These are phyloP conservation scores for Cyphomyrus plagiostoma DNA, from an alignment of 2,113 vertebrate species.

Conservation along the genomic window DNA sequence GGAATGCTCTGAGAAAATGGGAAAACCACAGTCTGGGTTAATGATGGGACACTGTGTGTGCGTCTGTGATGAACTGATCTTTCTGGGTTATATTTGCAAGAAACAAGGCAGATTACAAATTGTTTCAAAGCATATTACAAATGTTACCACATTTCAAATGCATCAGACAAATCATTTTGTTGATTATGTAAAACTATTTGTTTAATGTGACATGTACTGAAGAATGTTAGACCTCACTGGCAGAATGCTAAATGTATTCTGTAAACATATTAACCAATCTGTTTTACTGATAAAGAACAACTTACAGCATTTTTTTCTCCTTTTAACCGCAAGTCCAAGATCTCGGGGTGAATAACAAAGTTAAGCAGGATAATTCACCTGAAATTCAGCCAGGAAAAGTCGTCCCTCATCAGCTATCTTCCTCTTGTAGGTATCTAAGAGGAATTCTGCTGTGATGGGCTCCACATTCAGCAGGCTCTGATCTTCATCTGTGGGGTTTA, in stretches of 20 bases:
- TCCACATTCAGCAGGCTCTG: constrained; percentile 73
- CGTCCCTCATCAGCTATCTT: constrained; percentile 90
- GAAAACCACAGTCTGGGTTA: constrained; percentile 21
- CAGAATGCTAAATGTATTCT: not conserved
- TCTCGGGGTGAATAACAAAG: not conserved
- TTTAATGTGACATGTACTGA: not conserved
- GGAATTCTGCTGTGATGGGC: constrained; percentile 72
- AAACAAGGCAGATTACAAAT: not conserved
- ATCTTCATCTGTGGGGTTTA: constrained; percentile 64
- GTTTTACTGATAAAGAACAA: not conserved
- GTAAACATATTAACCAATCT: not conserved
- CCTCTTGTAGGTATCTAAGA: constrained; percentile 79
- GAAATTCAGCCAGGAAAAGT: constrained; percentile 92
- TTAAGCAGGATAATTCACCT: constrained; percentile 58
- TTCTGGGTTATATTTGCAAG: not conserved
- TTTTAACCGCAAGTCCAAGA: not conserved
- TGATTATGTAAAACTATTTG: not conserved
- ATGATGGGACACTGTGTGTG: not conserved
- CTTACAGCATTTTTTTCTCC: not conserved
- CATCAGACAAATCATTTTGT: not conserved
- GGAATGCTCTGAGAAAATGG: constrained; percentile 78
- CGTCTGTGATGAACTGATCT: not conserved
- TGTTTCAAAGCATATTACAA: not conserved
- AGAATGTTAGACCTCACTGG: not conserved
- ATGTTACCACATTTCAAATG: not conserved